Conservation (phyloP, 2,888 invertebrate species). For the Dynastes tityus region DNA sequence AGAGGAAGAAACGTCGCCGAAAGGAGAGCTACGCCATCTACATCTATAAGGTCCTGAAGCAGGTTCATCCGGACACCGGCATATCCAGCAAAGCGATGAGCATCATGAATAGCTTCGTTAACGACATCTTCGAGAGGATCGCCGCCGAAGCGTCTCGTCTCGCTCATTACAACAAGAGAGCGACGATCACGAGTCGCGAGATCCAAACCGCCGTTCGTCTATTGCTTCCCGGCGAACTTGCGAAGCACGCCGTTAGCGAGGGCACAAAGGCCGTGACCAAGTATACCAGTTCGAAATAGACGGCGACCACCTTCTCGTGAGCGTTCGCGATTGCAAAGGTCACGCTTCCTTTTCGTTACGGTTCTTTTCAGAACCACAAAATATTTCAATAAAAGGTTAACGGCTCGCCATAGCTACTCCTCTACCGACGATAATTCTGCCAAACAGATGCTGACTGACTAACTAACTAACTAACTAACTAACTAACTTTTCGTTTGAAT, state of each 20-base stretch:
- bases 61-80: conserved; percentile 76
- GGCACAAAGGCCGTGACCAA: conserved; percentile 67
- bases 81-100: conserved; percentile 76
- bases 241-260: conserved; percentile 71
- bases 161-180: conserved; percentile 77
- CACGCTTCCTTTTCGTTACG: background rate
- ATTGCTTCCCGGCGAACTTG: conserved; percentile 81
- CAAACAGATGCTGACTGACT: no score
- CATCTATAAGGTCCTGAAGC: no score
- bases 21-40: no score
- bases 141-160: conserved; percentile 79
- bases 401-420: no score
- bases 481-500: no score
- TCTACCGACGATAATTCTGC: no score
- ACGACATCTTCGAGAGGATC: conserved; percentile 82
- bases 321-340: background rate
- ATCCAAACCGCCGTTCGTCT: conserved; percentile 80
- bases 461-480: no score
- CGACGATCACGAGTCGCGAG: conserved; percentile 80
- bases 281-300: conserved; percentile 60
- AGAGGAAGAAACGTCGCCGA: no score
- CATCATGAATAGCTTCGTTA: conserved; percentile 75
- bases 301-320: background rate
- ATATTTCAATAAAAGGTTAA: no score
- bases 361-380: background rate